Percentiles rank a stretch among this genome's conserved stretches.
Evolutionary conservation across 1,140 invertebrate species (phyloP).

Genomic region (Fopius arisanus): DNA sequence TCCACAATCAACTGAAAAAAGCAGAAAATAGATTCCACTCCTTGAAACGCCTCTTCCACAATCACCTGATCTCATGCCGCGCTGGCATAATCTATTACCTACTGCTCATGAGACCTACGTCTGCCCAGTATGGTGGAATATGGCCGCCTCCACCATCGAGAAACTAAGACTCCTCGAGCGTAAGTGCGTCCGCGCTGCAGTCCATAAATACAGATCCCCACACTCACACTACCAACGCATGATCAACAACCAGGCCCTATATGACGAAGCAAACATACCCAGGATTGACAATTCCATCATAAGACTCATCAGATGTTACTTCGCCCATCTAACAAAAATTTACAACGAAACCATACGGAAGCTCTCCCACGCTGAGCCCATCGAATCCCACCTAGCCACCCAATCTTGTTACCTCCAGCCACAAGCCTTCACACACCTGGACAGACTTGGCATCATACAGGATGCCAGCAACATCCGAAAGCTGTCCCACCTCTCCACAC

Average conservation of each 20-base stretch:
- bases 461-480: neutral
- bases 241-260: slow-evolving; percentile 10
- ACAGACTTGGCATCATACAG: slow-evolving; percentile 6
- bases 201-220: neutral
- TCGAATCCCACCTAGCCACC: neutral
- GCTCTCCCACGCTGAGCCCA: neutral
- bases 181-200: neutral
- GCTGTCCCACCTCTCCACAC: neutral
- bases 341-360: slow-evolving; percentile 1
- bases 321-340: neutral
- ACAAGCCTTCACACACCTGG: neutral
- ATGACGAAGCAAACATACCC: slow-evolving; percentile 23
- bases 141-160: neutral
- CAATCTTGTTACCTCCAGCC: neutral
- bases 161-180: slow-evolving; percentile 17
- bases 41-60: slow-evolving; percentile 23
- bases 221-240: neutral
- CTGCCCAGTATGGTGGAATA: slow-evolving; percentile 26
- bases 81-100: slow-evolving; percentile 34
- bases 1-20: slow-evolving; percentile 5
- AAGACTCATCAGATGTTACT: slow-evolving; percentile 17
- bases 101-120: slow-evolving; percentile 31
- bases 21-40: neutral
- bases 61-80: slow-evolving; percentile 16
- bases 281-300: slow-evolving; percentile 28